A percentile compares a stretch with the other conserved stretches of the same genome.
These are phyloP conservation scores for Bothrops jararaca DNA, from an alignment of 2,113 vertebrate species.

Conservation along the genomic window DNA sequence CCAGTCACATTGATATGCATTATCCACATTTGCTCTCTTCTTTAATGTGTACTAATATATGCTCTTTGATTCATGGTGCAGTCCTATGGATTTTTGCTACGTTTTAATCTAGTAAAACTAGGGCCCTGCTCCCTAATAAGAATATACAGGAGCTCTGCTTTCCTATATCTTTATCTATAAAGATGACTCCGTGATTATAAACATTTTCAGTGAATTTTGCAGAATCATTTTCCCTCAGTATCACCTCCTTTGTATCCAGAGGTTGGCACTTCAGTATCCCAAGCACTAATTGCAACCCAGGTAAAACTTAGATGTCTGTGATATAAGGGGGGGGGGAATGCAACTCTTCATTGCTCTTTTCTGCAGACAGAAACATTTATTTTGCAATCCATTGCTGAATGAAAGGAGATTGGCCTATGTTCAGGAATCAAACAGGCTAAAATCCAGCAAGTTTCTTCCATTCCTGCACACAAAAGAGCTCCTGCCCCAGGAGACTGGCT, in stretches of 20 bases:
- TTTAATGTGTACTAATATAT: background rate
- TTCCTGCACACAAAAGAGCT: conserved; percentile 27
- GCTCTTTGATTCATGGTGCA: background rate
- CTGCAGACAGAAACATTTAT: background rate
- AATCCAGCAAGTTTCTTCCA: conserved; percentile 26
- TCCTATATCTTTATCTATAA: background rate
- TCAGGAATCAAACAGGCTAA: conserved; percentile 27
- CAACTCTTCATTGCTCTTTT: background rate
- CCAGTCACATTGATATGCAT: background rate
- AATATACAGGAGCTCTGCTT: background rate
- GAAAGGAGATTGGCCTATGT: background rate
- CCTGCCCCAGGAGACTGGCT: conserved; percentile 4
- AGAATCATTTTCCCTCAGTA: background rate
- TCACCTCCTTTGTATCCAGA: background rate
- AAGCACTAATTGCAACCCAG: background rate
- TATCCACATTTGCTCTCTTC: background rate
- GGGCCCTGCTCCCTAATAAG: background rate
- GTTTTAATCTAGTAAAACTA: background rate
- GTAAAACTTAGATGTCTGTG: background rate
- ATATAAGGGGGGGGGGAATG: background rate
- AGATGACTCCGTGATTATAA: background rate
- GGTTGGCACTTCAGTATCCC: background rate
- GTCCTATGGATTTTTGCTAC: background rate
- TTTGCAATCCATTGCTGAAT: background rate
- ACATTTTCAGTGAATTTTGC: background rate